Base-by-base conservation (phyloP, 2,797 vertebrate genomes). In the Menidia menidia region DNA sequence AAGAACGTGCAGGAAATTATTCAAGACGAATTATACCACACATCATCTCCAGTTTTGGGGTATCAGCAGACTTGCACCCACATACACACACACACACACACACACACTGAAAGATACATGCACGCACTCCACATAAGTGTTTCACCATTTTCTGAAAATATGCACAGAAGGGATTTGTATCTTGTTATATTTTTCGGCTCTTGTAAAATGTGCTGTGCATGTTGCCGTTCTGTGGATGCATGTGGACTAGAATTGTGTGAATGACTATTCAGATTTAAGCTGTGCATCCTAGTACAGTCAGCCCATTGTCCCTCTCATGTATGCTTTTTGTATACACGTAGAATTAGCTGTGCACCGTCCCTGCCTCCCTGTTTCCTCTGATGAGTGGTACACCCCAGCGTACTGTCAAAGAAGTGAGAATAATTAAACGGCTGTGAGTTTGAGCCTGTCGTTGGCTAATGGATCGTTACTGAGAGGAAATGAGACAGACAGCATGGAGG, bases 341-440 rank as follows among this genome's bases (percentile, higher is more conserved):
- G 70, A 71, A 83, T 88, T 80, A 82, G 78, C 75, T 80, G 66
- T 73, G 78, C 47, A 66, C 56, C 51, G 41, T 43, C 57, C 48
- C 63, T 52, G 4, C 73, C 25, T 77, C 76, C 70, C 71, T 42
- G 47, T 81, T 86, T 77, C 67, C 61, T 86, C 68, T 88, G 88
- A 90, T 90, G 88, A 88, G 88, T 85, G 84, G 81, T 86, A 84
- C 67, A 53, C 63, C 75, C 81, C 75, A n/a, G 80, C 77, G 32
- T 85, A 78, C 86, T 83, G 84, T 75, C 79, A 89, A 86, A 78
- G 70, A 87, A 87, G 83, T 77, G 83, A 83, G 78, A 87, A 86
- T 93, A 93, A 95, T 94, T 94, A 93, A 93, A 92, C 85, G 83
- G 71, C 85, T 87, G 90, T 79, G 66, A 93, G 91, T 94, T 91